Conservation (phyloP, 37 sponge, comb jelly and placozoan species). For the Chondrosia reniformis region DNA sequence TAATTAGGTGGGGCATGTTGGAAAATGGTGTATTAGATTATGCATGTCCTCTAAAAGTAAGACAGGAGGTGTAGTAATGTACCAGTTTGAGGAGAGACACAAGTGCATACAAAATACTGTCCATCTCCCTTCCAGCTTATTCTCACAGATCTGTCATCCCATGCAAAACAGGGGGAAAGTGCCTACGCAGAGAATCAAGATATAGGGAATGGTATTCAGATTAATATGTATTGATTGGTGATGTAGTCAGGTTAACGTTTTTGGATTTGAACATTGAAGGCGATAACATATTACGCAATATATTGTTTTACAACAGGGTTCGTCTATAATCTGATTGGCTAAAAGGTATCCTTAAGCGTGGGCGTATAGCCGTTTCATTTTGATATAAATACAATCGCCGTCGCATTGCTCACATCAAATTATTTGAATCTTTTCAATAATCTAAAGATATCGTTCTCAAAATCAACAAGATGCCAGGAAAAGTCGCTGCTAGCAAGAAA, state of each 20-base stretch:
- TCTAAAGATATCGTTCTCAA: not conserved
- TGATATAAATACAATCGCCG: slow-evolving; percentile 10
- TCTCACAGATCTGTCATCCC: slow-evolving; percentile 68
- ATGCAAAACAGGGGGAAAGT: slow-evolving; percentile 26
- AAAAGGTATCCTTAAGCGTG: not conserved
- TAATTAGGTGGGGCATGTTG: no score
- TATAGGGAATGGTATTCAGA: not conserved
- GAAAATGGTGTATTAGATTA: no score
- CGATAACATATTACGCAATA: not conserved
- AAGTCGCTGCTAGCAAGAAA: slow-evolving; percentile 27
- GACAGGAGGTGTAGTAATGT: no score
- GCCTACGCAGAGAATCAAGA: no score
- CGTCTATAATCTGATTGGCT: slow-evolving; percentile 3
- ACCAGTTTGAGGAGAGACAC: slow-evolving; percentile 61
- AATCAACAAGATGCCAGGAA: not conserved
- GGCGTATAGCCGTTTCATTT: not conserved
- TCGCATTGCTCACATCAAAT: not conserved
- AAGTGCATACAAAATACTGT: slow-evolving; percentile 84
- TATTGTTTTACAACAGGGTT: not conserved
- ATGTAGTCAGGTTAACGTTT: not conserved
- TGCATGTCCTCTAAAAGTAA: no score
- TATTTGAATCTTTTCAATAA: not conserved
- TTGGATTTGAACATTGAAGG: not conserved
- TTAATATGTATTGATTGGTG: not conserved
- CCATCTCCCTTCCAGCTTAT: slow-evolving; percentile 97